phyloP scores from a whole-genome alignment of 2,797 vertebrate genomes.

The Podarcis lilfordi region DNA sequence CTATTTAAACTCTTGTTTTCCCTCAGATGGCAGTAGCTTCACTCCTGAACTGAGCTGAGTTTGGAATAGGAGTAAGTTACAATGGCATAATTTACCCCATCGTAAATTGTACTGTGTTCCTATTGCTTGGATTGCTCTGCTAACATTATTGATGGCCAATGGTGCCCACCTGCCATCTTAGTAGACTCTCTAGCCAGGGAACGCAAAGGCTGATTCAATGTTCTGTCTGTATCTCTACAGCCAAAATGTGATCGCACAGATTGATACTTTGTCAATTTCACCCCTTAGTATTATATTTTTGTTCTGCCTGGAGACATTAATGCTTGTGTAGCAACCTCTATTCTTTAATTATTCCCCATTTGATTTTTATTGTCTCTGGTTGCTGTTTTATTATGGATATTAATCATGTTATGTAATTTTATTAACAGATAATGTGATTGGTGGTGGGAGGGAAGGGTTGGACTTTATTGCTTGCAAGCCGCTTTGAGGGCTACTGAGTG shows the following conservation, averaged over 20 bases:
- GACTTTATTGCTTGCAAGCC: neutral
- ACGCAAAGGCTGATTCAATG: neutral
- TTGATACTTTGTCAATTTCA: neutral
- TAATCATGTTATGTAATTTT: conserved; percentile 10
- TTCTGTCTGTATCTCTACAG: neutral
- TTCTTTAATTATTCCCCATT: neutral
- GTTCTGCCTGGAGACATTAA: neutral
- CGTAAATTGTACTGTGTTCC: too few species aligned
- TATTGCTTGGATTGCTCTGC: too few species aligned
- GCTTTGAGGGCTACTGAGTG: neutral
- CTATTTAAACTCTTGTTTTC: too few species aligned
- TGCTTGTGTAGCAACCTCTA: neutral
- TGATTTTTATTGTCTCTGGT: conserved; percentile 8
- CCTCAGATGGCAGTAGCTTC: too few species aligned
- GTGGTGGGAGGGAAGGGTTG: neutral
- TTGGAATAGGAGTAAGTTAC: too few species aligned
- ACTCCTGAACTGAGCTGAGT: too few species aligned
- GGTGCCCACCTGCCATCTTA: neutral
- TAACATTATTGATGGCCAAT: neutral
- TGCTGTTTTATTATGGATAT: conserved; percentile 9
- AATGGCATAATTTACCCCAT: too few species aligned
- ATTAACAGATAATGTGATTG: neutral
- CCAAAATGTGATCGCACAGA: neutral
- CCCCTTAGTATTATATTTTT: neutral
- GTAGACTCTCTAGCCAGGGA: neutral